Base-by-base conservation (phyloP, 2,797 vertebrate species). In the Spizella passerina region DNA sequence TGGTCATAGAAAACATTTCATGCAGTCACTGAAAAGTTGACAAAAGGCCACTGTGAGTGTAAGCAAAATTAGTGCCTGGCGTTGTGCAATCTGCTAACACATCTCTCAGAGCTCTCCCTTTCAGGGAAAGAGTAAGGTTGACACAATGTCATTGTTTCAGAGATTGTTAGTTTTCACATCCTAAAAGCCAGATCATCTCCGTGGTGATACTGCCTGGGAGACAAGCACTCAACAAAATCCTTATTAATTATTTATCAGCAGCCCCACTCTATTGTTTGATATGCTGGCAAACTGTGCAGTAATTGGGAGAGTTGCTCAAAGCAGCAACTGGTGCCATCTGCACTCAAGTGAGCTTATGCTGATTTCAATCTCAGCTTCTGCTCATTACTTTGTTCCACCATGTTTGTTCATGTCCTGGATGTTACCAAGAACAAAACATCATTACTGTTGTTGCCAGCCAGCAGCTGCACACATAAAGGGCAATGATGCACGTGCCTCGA, bases 181-280 rank as follows among this genome's bases (percentile, higher is more conserved):
- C 78, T 26, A 73, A 71, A 77, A 79, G 77, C 66, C 30, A 71
- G 82, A 86, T 78, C 75, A 90, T 93, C 73, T 82, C 92, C 83
- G 89, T 55, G 23, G 89, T 19, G 70, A 95, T 70, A 71, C 71
- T 79, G 83, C 93, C 64, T 69, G 72, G 63, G 59, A 95, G 85
- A 75, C 49, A 92, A 92, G 50, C 56, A 89, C 60, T 53, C 73
- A 87, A 91, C 80, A 86, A 92, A 96, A 96, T 84, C 79, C 83
- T 90, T 88, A 96, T 94, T 96, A 93, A 97, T 95, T 93, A 98
- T 98, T 98, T 98, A 98, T 98, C 88, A 96, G 86, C 41, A 12
- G 81, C 70, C 80, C 88, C 46, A 43, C 52, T 85, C 85, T 44
- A 64, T 55, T 78, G 84, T 68, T 65, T 44, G 85, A 55, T 73